phyloP scores from a whole-genome alignment of 2,113 vertebrate species.

The Sorex fumeus region DNA sequence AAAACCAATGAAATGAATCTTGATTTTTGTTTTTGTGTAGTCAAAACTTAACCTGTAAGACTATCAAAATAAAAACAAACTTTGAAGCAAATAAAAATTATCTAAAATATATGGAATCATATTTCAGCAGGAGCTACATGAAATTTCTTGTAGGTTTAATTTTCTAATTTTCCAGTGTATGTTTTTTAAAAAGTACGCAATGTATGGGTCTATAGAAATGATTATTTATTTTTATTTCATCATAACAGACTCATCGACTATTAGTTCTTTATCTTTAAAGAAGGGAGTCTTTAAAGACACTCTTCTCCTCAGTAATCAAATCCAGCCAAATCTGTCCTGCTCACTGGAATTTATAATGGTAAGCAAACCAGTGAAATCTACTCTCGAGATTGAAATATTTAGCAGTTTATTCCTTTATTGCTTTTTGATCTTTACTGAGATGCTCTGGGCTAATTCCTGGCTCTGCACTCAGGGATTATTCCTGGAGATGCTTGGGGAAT shows the following conservation, averaged over 20 bases:
- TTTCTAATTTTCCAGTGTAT: not conserved
- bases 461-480: too few species aligned
- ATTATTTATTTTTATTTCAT: constrained; percentile 20
- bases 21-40: not conserved
- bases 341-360: not conserved
- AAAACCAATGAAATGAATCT: not conserved
- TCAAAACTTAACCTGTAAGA: not conserved
- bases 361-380: not conserved
- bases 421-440: too few species aligned
- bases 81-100: not conserved
- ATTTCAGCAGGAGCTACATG: not conserved
- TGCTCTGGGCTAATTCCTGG: too few species aligned
- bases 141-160: not conserved
- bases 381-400: not conserved
- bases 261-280: not conserved
- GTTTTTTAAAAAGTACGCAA: not conserved
- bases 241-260: not conserved
- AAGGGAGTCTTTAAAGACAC: too few species aligned
- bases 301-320: not conserved
- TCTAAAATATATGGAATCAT: not conserved
- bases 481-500: too few species aligned
- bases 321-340: not conserved
- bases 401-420: not conserved
- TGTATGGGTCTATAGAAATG: not conserved
- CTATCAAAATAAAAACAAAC: not conserved